Evolutionary conservation across 2,797 vertebrate species (phyloP).

Genomic region (Typhlichthys subterraneus): DNA sequence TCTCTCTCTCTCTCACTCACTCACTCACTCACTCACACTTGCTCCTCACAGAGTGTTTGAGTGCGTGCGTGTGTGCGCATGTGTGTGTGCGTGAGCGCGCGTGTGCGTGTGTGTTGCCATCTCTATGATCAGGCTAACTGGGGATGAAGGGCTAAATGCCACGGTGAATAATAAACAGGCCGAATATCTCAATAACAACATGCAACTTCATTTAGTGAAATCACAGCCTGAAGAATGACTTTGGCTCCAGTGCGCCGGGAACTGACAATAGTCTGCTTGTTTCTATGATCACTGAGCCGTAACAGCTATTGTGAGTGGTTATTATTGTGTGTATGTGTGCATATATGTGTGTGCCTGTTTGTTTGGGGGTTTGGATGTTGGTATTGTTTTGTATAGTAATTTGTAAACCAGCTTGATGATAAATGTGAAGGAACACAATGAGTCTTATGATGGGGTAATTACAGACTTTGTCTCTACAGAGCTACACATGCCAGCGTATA

Average conservation of each 20-base stretch:
- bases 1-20: not conserved
- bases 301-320: constrained; percentile 17
- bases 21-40: constrained; percentile 35
- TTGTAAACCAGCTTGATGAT: not conserved
- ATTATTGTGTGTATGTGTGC: constrained; percentile 36
- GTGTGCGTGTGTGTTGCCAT: constrained; percentile 4
- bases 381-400: constrained; percentile 9
- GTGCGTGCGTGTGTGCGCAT: constrained; percentile 2
- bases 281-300: constrained; percentile 28
- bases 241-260: constrained; percentile 17
- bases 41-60: constrained; percentile 21
- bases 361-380: not conserved
- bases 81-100: constrained; percentile 1
- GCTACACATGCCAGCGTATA: too few relatives aligned
- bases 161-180: constrained; percentile 42
- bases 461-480: too few relatives aligned
- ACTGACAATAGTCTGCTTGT: constrained; percentile 30
- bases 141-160: constrained; percentile 22
- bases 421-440: not conserved
- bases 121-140: constrained; percentile 41
- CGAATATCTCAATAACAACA: constrained; percentile 37
- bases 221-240: constrained; percentile 44
- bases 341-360: constrained; percentile 28
- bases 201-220: constrained; percentile 41
- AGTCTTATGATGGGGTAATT: too few relatives aligned